Conservation (phyloP, 37 sponge, comb jelly and placozoan species). For the Halisarca cf. caerulea region DNA sequence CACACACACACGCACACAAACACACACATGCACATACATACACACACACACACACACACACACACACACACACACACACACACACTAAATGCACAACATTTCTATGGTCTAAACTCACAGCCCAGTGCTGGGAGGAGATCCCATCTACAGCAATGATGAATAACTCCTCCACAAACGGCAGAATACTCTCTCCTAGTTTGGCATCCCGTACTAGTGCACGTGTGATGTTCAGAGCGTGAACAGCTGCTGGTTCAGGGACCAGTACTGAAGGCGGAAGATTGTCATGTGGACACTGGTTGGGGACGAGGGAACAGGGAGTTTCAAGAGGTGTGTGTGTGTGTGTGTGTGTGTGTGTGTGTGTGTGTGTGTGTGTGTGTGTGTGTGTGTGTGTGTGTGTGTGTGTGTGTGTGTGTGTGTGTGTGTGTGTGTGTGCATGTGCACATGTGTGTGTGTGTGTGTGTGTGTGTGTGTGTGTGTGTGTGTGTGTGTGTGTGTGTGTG, state of each 20-base stretch:
- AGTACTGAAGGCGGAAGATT: not conserved
- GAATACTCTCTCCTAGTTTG: constrained; percentile 62
- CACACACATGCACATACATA: not conserved
- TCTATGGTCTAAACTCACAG: constrained; percentile 57
- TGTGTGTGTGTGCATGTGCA: no score
- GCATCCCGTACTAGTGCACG: constrained; percentile 79
- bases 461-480: no score
- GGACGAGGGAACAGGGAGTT: not conserved
- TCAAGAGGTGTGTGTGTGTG: no score
- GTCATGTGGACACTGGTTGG: not conserved
- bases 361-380: no score
- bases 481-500: no score
- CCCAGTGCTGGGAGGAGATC: constrained; percentile 65
- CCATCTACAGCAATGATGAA: constrained; percentile 71
- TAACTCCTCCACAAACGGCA: constrained; percentile 67
- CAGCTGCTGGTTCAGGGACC: constrained; percentile 51
- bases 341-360: constrained; percentile 6
- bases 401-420: no score
- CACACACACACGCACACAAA: not conserved
- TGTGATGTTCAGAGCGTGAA: constrained; percentile 86
- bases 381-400: no score
- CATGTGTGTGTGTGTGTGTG: no score
- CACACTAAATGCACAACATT: no score
- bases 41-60: not conserved
- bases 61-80: not conserved